phyloP scores from a whole-genome alignment of 2,888 invertebrate species.

The Holacanthella duospinosa region DNA sequence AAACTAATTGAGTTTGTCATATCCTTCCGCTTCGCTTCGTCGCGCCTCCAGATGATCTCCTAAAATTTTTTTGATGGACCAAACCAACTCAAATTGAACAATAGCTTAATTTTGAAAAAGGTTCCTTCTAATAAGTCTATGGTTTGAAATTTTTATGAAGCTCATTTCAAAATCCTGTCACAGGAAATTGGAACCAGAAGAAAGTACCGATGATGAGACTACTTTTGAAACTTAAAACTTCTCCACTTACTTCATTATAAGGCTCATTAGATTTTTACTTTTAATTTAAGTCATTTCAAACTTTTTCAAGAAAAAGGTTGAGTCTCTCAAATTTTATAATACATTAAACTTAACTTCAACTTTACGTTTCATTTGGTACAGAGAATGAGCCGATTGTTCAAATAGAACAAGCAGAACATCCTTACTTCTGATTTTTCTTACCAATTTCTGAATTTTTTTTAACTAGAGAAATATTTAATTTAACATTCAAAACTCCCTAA shows the following conservation, averaged over 20 bases:
- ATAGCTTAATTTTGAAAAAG: background rate
- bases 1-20: slow-evolving; percentile 6
- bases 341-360: background rate
- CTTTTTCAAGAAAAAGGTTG: background rate
- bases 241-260: slow-evolving; percentile 6
- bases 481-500: too few species aligned
- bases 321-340: background rate
- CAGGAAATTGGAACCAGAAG: background rate
- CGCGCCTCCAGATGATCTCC: background rate
- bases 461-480: too few species aligned
- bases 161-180: too few species aligned
- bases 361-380: background rate
- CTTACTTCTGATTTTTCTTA: too few species aligned
- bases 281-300: background rate
- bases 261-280: slow-evolving; percentile 2
- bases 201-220: background rate
- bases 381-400: background rate
- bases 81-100: background rate
- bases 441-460: too few species aligned
- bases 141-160: background rate
- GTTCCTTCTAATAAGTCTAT: background rate
- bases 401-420: background rate
- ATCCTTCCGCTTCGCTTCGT: slow-evolving; percentile 5
- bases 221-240: too few species aligned
- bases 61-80: background rate